Conservation (phyloP, 2,888 invertebrate species). For the Drosophila lutescens region DNA sequence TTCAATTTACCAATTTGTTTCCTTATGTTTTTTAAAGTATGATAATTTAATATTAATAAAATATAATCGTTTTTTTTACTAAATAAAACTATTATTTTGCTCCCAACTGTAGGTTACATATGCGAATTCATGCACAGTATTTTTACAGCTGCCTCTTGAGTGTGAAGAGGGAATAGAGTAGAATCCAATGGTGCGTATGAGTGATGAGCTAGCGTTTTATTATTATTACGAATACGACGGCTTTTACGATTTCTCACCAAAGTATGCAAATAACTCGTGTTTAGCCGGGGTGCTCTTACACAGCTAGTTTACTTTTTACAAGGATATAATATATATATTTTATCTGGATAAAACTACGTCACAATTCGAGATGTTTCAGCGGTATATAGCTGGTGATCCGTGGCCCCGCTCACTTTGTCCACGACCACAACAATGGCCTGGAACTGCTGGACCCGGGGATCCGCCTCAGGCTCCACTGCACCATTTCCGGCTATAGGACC, state of each 20-base stretch:
- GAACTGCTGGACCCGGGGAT: slow-evolving; percentile 40
- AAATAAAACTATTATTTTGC: neutral
- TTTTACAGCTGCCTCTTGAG: slow-evolving; percentile 30
- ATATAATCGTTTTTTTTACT: too few relatives aligned
- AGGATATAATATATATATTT: slow-evolving; percentile 3
- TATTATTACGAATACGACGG: slow-evolving; percentile 6
- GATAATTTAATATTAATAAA: too few relatives aligned
- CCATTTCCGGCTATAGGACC: slow-evolving; percentile 5
- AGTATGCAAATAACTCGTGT: slow-evolving; percentile 18
- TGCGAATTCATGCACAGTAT: slow-evolving; percentile 13
- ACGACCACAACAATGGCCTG: slow-evolving; percentile 69
- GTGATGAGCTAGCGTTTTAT: slow-evolving; percentile 33
- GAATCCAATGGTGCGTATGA: slow-evolving; percentile 59
- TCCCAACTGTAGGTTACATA: neutral
- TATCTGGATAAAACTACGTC: slow-evolving; percentile 35
- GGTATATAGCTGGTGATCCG: slow-evolving; percentile 61
- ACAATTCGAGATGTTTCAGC: slow-evolving; percentile 16
- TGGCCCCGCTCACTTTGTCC: slow-evolving; percentile 62
- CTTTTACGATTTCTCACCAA: slow-evolving; percentile 5
- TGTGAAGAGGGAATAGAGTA: slow-evolving; percentile 4
- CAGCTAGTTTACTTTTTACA: slow-evolving; percentile 33
- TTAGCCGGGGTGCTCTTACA: slow-evolving; percentile 5
- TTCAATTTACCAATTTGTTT: too few relatives aligned
- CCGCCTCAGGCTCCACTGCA: slow-evolving; percentile 7
- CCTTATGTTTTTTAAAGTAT: neutral